Evolutionary conservation across 1,140 invertebrate species (phyloP), one percentile per base, ranked within the genome.

Genomic region (Drosophila repletoides): DNA sequence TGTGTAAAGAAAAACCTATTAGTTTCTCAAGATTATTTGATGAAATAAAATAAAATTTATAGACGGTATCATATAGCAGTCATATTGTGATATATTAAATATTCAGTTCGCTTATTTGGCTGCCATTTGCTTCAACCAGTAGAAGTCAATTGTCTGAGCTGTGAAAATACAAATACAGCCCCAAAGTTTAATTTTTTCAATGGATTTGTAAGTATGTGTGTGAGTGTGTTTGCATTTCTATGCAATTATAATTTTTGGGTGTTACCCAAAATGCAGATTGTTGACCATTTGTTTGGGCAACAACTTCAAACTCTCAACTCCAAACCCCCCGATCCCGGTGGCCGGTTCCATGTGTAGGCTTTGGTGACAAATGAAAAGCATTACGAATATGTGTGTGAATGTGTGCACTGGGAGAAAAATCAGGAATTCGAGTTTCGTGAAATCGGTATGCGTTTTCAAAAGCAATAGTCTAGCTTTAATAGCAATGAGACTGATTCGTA

Each of bases 291-390:
- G 70, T 73, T 74, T 73, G 41, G 33, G 70, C 36, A 33, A 75
- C 51, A 63, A 64, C 59, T 43, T 43, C 38, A 26, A 34, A 29
- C 53, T 40, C 17, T 38, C 36, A 15, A 19, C 14, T 40, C 5
- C 40, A 19, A 43, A 9, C 43, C 26, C 49, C 33, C 14, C 3
- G 28, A n/a, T 9, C 15, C 34, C 46, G 24, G 31, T 21, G 31
- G 28, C 41, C 41, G 49, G 26, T 53, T 69, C 26, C 61, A 34
- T 59, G 65, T 66, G 38, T 67, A 60, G 67, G 51, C 33, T 41
- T 64, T 56, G 55, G 65, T 75, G 72, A 75, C 72, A 75, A 75
- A 75, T 75, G 65, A 56, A 71, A 69, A 76, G 72, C 58, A 51
- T 52, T 76, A n/a, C n/a, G n/a, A n/a, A n/a, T n/a, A n/a, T n/a